Conservation (phyloP, 2,113 vertebrate genomes). For the Leptosomus discolor region DNA sequence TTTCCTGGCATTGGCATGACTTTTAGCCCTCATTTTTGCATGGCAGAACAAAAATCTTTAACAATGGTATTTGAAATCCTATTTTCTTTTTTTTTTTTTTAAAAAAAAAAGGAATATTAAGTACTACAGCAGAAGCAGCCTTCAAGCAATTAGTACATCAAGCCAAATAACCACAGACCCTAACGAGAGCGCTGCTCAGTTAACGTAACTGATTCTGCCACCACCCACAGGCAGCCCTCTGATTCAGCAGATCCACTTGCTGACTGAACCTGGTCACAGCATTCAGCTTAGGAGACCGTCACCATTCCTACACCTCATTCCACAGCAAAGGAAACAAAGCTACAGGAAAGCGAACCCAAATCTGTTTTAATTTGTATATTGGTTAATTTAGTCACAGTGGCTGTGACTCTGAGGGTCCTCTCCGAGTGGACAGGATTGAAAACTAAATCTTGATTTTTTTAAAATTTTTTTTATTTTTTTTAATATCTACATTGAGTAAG, state of each 20-base stretch:
- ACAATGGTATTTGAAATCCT: background rate
- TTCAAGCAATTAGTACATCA: background rate
- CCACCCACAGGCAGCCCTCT: background rate
- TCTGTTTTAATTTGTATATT: background rate
- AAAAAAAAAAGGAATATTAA: background rate
- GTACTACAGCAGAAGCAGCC: background rate
- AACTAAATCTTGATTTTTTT: background rate
- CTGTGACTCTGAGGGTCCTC: background rate
- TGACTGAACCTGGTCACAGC: background rate
- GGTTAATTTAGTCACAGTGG: background rate
- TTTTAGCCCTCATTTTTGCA: background rate
- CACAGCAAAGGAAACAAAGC: background rate
- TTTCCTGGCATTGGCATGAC: background rate
- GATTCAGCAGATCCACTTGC: background rate
- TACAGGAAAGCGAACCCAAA: background rate
- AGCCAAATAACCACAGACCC: background rate
- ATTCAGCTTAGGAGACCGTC: background rate
- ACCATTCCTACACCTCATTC: background rate
- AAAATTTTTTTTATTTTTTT: background rate
- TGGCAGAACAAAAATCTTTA: background rate
- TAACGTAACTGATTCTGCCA: background rate
- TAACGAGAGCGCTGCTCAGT: accelerated
- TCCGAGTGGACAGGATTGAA: background rate
- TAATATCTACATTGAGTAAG: too few species aligned
- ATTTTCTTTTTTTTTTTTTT: background rate